Base-by-base conservation (phyloP, 2,113 vertebrate species). In the Panthera tigris region DNA sequence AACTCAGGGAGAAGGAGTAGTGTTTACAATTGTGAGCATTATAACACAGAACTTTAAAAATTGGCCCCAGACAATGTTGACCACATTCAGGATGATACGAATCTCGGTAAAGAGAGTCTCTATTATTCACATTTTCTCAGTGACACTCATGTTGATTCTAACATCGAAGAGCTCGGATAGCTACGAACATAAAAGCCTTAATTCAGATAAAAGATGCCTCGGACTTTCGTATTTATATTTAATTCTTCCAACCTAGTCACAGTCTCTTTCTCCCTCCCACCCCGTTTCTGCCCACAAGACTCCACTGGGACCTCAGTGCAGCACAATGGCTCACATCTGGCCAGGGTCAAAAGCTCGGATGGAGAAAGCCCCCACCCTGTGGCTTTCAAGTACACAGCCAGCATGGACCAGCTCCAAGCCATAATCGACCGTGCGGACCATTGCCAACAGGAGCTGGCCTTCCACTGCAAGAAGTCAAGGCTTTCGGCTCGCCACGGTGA, bases 391-490 rank as follows among this genome's bases (percentile, higher is more conserved):
- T 99, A 99, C 89, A 98, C 98, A 29, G 99, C 99, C 81, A 99
- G 98, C 95, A 97, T 98, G 87, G 99, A 99, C 87, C 99, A 99
- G 98, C 98, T 99, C 52, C 98, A 98, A 66, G 98, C 99, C 97
- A 97, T 99, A 98, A 99, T 99, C 98, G 98, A 98, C 98, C 98
- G 98, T 78, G 99, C 99, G 29, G 99, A 99, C 79, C 98, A 99
- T 97, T 99, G 99, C 86, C 99, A 99, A 94, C 99, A 99, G 98
- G 99, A 99, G 89, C 96, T 99, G 97, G 98, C 99, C 98, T 99
- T 99, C 98, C 99, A 99, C 98, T 99, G 99, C 99, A 99, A 99
- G 98, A 99, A 98, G 98, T 99, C 99, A 45, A 99, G 99, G 63
- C 98, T 99, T 97, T 98, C 99, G 98, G 99, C 99, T 97, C 99